Conservation (phyloP, 2,888 invertebrate species). For the Carabus problematicus region DNA sequence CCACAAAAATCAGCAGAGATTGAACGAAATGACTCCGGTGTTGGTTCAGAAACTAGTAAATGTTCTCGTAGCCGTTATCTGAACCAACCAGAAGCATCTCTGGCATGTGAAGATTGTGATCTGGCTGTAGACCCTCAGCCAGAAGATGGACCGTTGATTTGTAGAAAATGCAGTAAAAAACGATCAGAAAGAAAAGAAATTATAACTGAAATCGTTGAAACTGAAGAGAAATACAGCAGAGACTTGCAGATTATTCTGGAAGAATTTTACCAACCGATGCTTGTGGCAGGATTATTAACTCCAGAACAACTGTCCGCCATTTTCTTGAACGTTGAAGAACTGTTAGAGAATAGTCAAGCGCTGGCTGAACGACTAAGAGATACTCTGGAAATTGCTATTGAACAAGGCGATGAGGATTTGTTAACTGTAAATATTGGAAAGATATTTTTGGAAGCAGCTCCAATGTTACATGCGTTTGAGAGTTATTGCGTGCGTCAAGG, state of each 20-base stretch:
- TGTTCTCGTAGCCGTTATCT: conserved; percentile 79
- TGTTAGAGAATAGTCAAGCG: conserved; percentile 85
- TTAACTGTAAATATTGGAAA: conserved; percentile 89
- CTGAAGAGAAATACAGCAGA: conserved; percentile 93
- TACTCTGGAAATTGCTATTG: conserved; percentile 84
- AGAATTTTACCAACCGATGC: conserved; percentile 92
- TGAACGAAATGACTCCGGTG: conserved; percentile 91
- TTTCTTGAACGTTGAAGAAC: conserved; percentile 92
- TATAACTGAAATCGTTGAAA: conserved; percentile 93
- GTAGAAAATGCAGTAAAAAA: conserved; percentile 87
- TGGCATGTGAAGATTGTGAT: conserved; percentile 84
- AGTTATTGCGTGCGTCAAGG: conserved; percentile 95
- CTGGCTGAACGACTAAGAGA: conserved; percentile 87
- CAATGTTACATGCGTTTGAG: conserved; percentile 94
- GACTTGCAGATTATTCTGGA: conserved; percentile 92
- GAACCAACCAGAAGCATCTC: conserved; percentile 64
- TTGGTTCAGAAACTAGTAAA: conserved; percentile 90
- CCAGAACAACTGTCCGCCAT: conserved; percentile 90
- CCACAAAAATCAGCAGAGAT: conserved; percentile 76
- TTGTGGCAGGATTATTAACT: conserved; percentile 89
- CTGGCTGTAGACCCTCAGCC: conserved; percentile 77
- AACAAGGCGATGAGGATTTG: conserved; percentile 83
- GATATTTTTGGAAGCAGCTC: conserved; percentile 87
- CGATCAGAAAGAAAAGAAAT: conserved; percentile 92
- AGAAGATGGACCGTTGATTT: conserved; percentile 81